Evolutionary conservation across 2,888 invertebrate species (phyloP).

Genomic region (Eupithecia dodoneata): DNA sequence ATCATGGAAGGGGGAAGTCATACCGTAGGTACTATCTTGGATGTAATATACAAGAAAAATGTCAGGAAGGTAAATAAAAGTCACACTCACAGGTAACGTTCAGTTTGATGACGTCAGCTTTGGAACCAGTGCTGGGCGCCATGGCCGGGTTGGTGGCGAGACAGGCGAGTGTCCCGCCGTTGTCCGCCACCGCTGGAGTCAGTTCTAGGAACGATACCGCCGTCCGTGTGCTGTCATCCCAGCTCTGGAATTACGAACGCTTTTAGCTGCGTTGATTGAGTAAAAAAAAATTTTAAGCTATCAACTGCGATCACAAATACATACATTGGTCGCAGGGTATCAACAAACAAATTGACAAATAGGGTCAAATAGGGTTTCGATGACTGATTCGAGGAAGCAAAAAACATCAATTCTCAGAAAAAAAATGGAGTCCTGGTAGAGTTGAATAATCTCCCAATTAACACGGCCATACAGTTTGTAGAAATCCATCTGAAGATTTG

Average conservation of each 20-base stretch:
- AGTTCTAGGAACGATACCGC: conserved; percentile 72
- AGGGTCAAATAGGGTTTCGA: background rate
- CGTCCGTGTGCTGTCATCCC: conserved; percentile 63
- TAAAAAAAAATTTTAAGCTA: background rate
- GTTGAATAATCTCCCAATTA: background rate
- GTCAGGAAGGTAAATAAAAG: no score
- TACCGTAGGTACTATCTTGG: conserved; percentile 50
- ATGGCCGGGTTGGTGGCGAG: conserved; percentile 76
- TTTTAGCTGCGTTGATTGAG: background rate
- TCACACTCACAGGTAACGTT: conserved; percentile 81
- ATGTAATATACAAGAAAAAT: no score
- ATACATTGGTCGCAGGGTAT: no score
- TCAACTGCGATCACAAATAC: background rate
- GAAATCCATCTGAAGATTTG: background rate
- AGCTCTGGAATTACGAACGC: conserved; percentile 57
- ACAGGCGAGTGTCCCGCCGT: conserved; percentile 77
- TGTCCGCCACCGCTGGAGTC: conserved; percentile 67
- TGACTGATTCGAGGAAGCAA: background rate
- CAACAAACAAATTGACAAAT: background rate
- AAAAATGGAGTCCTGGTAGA: background rate
- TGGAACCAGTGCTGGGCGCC: conserved; percentile 75
- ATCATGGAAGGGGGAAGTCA: conserved; percentile 41
- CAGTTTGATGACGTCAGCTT: conserved; percentile 75
- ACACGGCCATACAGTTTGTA: background rate
- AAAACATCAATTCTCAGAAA: background rate